A percentile compares a stretch with the other conserved stretches of the same genome.
These are phyloP conservation scores for Brassicogethes aeneus DNA, from an alignment of 2,888 invertebrate species.

Conservation along the genomic window DNA sequence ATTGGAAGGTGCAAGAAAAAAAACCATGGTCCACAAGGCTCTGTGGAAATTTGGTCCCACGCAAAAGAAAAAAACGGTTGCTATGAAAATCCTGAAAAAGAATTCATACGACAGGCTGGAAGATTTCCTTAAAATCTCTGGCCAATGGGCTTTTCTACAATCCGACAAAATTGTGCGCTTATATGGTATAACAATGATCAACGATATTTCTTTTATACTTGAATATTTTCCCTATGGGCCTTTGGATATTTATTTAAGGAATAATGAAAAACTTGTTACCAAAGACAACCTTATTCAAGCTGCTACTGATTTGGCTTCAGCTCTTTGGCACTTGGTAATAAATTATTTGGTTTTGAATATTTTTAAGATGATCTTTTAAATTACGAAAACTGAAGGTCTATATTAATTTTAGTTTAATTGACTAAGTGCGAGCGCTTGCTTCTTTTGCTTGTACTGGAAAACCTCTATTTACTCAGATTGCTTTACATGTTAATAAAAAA, in stretches of 20 bases:
- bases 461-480: not conserved
- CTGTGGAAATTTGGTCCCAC: too few relatives aligned
- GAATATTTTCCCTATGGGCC: conserved; percentile 74
- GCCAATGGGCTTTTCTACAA: conserved; percentile 70
- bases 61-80: too few relatives aligned
- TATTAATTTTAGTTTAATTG: too few relatives aligned
- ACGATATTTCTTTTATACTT: conserved; percentile 70
- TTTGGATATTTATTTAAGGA: conserved; percentile 61
- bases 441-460: not conserved
- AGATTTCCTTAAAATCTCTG: too few relatives aligned
- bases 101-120: too few relatives aligned
- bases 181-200: conserved; percentile 67
- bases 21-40: too few relatives aligned
- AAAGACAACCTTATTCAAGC: conserved; percentile 73
- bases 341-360: not conserved
- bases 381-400: too few relatives aligned
- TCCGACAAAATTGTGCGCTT: conserved; percentile 68
- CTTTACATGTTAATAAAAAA: too few relatives aligned
- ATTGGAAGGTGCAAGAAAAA: too few relatives aligned
- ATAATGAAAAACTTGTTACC: conserved; percentile 42
- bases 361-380: not conserved
- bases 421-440: not conserved
- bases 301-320: conserved; percentile 70
- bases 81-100: too few relatives aligned
- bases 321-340: conserved; percentile 74